Evolutionary conservation across 2,888 invertebrate genomes (phyloP).

Genomic region (Athetis lepigone): DNA sequence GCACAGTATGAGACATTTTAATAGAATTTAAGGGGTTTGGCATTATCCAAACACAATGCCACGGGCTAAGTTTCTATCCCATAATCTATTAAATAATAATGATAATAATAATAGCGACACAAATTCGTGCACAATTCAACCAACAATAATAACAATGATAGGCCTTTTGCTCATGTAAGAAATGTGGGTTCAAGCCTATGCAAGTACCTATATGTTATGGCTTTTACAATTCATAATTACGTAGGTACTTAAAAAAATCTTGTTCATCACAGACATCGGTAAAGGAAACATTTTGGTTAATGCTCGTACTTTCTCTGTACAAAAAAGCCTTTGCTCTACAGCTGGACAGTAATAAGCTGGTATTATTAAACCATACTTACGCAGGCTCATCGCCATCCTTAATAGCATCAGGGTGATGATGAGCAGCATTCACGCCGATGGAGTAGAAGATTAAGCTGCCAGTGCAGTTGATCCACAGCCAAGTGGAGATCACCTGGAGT

Average conservation of each 20-base stretch:
- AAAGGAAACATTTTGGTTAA: too few species aligned
- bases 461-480: slow-evolving; percentile 89
- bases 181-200: too few species aligned
- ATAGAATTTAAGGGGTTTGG: neutral
- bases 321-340: too few species aligned
- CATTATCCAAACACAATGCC: neutral
- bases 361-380: slow-evolving; percentile 59
- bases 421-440: slow-evolving; percentile 93
- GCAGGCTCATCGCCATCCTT: slow-evolving; percentile 93
- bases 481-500: slow-evolving; percentile 82
- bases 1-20: too few species aligned
- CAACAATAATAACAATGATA: neutral
- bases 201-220: too few species aligned
- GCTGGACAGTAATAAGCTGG: too few species aligned
- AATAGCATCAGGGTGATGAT: slow-evolving; percentile 94
- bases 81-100: neutral
- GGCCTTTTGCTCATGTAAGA: too few species aligned
- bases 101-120: neutral
- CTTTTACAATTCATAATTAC: too few species aligned
- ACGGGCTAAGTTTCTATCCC: neutral
- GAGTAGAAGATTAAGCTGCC: slow-evolving; percentile 91
- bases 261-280: too few species aligned
- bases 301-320: too few species aligned
- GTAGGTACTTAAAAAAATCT: too few species aligned
- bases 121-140: neutral